phyloP scores from a whole-genome alignment of 2,797 vertebrate species.

The Catharus ustulatus region DNA sequence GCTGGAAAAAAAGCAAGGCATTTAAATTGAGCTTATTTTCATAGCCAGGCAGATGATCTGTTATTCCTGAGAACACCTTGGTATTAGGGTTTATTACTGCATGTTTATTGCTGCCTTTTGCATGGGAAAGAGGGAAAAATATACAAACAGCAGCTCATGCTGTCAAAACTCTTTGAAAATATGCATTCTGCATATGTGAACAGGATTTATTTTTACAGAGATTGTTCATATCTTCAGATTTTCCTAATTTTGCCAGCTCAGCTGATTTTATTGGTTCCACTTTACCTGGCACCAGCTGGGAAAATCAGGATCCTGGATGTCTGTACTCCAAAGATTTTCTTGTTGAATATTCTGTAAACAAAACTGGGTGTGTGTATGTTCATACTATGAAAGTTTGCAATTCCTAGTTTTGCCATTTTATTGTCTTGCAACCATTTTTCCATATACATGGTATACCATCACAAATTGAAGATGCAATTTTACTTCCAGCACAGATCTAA shows the following conservation, averaged over 20 bases:
- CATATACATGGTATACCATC: fast-evolving
- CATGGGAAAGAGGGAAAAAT: not conserved
- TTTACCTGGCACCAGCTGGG: not conserved
- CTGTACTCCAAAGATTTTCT: not conserved
- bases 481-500: not conserved
- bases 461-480: not conserved
- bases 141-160: not conserved
- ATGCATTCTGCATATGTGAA: not conserved
- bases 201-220: not conserved
- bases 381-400: not conserved
- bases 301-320: not conserved
- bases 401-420: not conserved
- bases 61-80: not conserved
- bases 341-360: not conserved
- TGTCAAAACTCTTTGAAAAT: not conserved
- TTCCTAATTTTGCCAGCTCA: not conserved
- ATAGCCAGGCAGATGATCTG: not conserved
- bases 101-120: not conserved
- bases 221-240: not conserved
- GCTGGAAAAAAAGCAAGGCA: not conserved
- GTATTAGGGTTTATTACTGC: not conserved
- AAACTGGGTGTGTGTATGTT: not conserved
- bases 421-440: not conserved
- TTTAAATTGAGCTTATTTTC: conserved; percentile 30
- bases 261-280: not conserved